Conservation (phyloP, 2,888 invertebrate species). For the Lasius fuliginosus region DNA sequence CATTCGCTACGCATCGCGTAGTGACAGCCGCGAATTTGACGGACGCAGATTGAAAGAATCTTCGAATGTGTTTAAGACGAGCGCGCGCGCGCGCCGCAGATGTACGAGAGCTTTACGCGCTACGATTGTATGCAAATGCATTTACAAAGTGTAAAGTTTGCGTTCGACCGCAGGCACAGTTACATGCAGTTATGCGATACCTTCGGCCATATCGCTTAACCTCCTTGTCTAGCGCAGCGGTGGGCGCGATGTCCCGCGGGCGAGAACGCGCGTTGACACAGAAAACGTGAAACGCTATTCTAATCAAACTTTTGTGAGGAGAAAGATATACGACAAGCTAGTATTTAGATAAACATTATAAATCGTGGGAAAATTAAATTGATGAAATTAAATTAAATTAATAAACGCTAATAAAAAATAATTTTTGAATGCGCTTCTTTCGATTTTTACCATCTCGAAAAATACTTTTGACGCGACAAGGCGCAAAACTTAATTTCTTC, state of each 20-base stretch:
- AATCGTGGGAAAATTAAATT: not conserved
- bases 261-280: constrained; percentile 40
- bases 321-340: constrained; percentile 10
- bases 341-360: not conserved
- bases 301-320: not conserved
- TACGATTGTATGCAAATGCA: constrained; percentile 67
- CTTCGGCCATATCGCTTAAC: constrained; percentile 49
- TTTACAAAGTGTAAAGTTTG: constrained; percentile 55
- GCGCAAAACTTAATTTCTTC: not conserved
- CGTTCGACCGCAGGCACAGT: constrained; percentile 43
- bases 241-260: constrained; percentile 49
- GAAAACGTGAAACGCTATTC: constrained; percentile 31
- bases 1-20: constrained; percentile 5
- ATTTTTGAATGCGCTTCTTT: not conserved
- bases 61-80: not conserved
- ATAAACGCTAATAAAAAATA: not conserved
- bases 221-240: constrained; percentile 29
- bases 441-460: not conserved
- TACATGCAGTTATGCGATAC: constrained; percentile 54
- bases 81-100: constrained; percentile 32
- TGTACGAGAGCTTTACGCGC: constrained; percentile 48
- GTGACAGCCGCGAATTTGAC: constrained; percentile 49
- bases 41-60: constrained; percentile 39
- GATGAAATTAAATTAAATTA: not conserved
- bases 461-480: not conserved